Conservation (phyloP, 2,888 invertebrate genomes). For the Boloria euphrosyne region DNA sequence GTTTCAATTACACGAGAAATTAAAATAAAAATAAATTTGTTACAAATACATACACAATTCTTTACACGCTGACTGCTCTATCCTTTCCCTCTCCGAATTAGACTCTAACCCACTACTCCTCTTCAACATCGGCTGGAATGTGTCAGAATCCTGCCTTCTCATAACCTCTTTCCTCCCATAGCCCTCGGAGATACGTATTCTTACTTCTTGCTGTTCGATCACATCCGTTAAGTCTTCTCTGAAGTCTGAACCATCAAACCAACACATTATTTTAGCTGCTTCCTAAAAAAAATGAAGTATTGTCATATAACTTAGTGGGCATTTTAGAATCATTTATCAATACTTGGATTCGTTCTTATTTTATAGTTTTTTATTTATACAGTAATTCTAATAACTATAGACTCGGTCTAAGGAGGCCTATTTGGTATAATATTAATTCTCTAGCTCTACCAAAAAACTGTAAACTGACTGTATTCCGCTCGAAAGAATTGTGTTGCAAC, state of each 20-base stretch:
- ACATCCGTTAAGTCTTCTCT: constrained; percentile 74
- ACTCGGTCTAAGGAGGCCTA: too few species aligned
- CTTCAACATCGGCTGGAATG: constrained; percentile 73
- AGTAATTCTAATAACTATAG: too few species aligned
- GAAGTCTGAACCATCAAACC: constrained; percentile 78
- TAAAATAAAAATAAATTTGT: not conserved
- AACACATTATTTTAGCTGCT: constrained; percentile 75
- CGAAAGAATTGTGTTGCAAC: too few species aligned
- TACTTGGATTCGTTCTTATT: too few species aligned
- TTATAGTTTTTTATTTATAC: too few species aligned
- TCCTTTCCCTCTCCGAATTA: constrained; percentile 58
- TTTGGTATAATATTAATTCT: too few species aligned
- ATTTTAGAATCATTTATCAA: not conserved
- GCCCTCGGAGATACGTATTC: constrained; percentile 68
- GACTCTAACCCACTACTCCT: constrained; percentile 68
- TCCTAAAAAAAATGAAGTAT: constrained; percentile 53
- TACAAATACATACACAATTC: constrained; percentile 62
- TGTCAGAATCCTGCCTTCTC: constrained; percentile 67
- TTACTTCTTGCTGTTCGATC: constrained; percentile 75
- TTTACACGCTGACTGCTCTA: constrained; percentile 56
- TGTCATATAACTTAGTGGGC: not conserved
- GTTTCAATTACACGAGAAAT: not conserved
- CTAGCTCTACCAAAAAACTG: too few species aligned
- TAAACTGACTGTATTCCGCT: too few species aligned
- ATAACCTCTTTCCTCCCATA: constrained; percentile 57